A percentile compares a stretch with the other conserved stretches of the same genome.
Conservation (phyloP, 35 echinoderm and acorn worm species). For the Lytechinus variegatus region DNA sequence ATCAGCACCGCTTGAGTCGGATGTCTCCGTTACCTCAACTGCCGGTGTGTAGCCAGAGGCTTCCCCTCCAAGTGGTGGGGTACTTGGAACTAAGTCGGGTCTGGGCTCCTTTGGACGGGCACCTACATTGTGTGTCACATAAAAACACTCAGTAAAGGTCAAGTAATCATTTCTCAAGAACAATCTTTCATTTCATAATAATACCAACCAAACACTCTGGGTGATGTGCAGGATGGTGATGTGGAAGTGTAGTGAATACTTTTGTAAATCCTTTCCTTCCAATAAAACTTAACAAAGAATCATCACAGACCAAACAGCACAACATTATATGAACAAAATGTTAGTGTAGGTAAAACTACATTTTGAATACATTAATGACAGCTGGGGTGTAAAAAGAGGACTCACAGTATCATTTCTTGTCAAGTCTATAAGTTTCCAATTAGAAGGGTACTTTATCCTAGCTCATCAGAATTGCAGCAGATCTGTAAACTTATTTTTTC, state of each 20-base stretch:
- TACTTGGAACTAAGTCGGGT: conserved; percentile 85
- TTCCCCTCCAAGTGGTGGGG: conserved; percentile 69
- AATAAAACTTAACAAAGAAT: neutral
- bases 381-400: too few species aligned
- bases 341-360: too few species aligned
- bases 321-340: neutral
- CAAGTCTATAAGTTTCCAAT: too few species aligned
- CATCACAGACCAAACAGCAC: neutral
- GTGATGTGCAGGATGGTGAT: neutral
- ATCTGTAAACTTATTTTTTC: too few species aligned
- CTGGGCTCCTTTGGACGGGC: conserved; percentile 74
- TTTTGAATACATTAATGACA: too few species aligned
- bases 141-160: neutral
- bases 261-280: neutral
- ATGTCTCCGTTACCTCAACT: conserved; percentile 23
- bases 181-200: too few species aligned
- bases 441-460: too few species aligned
- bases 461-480: too few species aligned
- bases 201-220: too few species aligned
- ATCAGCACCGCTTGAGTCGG: neutral
- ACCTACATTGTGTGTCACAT: conserved; percentile 24
- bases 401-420: too few species aligned
- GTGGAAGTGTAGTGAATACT: neutral
- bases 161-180: neutral
- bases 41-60: conserved; percentile 49